Base-by-base conservation (phyloP, 1,140 invertebrate genomes). In the Drosophila funebris region DNA sequence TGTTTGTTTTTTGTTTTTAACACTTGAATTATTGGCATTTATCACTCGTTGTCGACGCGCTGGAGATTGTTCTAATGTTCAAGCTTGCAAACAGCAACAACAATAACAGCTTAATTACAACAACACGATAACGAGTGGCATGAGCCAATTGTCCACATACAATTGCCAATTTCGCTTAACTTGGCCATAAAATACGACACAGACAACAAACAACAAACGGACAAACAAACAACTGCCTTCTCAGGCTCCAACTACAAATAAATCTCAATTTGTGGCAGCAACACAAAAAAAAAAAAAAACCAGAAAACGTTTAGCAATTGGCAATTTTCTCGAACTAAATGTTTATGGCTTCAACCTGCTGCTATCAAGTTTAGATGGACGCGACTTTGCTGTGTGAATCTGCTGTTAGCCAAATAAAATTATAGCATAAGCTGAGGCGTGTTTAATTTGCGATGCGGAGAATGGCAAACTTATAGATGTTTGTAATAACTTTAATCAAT, bases 71-170 rank as follows among this genome's bases (percentile, higher is more conserved):
- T 56, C 36, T 44, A 56, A 41, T 27, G 53, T 27, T 66, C 43
- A 44, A 78, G 78, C 69, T 18, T 37, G 70, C 44, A 58, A 54
- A 9, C 63, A 76, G 31, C 63, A 76, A 60, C 73, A 81, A 70
- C 75, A 83, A 82, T 66, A 83, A 82, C 70, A 71, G 75, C 79
- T 82, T 82, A 82, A 82, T 82, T 82, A 82, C 79, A 82, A 83
- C 79, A 82, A 82, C 75, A 78, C 75, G 60, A 66, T 70, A 74
- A 70, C 79, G 79, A 82, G 61, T 63, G 73, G 69, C 78, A 57
- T 73, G 41, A 73, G 76, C 63, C 78, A 82, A 82, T 81, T 81
- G 79, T 78, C 61, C 72, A 67, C 71, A 82, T 84, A 73, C 79
- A 84, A 83, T 84, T 83, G 75, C 75, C 79, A 78, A 83, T 83